Base-by-base conservation (phyloP, 2,888 invertebrate species). In the Acleris holmiana region DNA sequence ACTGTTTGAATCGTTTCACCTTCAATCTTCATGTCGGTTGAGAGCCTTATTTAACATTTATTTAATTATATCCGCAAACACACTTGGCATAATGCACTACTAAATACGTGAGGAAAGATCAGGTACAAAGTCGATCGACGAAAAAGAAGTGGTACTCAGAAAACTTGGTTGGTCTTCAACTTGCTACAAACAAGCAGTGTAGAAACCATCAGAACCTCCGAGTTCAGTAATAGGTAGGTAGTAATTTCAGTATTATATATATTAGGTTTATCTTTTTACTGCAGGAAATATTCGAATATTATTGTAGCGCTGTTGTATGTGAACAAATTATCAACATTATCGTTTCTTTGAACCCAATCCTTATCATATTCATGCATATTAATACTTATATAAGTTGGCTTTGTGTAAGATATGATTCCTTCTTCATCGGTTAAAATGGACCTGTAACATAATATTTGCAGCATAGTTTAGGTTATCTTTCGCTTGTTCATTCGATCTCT, bases 391-490 rank as follows among this genome's bases (percentile, higher is more conserved):
- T 69, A 70, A 58, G 63, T 61, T 73, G 56, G 66, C 64, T 55
- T 64, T 64, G 55, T 68, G 72, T 71, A 68, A 72, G 72, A 72
- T 68, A 74, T 66, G 73, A 69, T 72, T 81, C 80, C 79, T 77
- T 81, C 70, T 78, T 78, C 82, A 76, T 78, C 76, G 78, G 76
- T 81, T 80, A 82, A 79, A 80, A 74, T 79, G 72, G 75, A 86
- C 85, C 89, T 89, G 89, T 73, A 89, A 89, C 86, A 89, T 79
- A 35, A 35, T 35, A 86, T 78, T 86, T 71, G 64, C 61, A 61
- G 67, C 72, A 72, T 70, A 17, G 58, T 64, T 64, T 48, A 64
- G 40, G n/a, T 21, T 46, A 23, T 19, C 7, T 40, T 58, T 25
- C 5, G 19, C 4, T 35, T 10, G 35, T 61, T 21, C 35, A 10